Base-by-base conservation (phyloP, 2,113 vertebrate genomes). In the Hylia prasina region DNA sequence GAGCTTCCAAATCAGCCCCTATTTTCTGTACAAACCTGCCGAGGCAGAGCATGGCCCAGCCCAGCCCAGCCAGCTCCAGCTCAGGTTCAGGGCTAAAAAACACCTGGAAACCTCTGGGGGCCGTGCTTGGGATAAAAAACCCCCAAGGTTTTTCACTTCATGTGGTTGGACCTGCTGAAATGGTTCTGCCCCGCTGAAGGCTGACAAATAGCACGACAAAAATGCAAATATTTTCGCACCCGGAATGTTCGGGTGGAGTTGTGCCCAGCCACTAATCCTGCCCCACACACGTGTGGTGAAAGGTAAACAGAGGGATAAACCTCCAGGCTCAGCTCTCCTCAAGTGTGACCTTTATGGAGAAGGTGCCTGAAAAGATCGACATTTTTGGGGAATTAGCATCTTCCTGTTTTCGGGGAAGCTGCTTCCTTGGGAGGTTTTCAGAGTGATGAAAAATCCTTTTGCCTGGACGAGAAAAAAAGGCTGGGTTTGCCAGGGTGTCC, bases 271-370 rank as follows among this genome's bases (percentile, higher is more conserved):
- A 28, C 60, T 86, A 50, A 71, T 83, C 81, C 92, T 45, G 51
- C 68, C 70, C 1, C 44, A 2, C 19, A 18, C 45, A 68, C 4
- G 2, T 75, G 66, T 42, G 82, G 7, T 30, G 65, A 61, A 95
- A 89, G 73, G 83, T 68, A 91, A 93, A 96, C 63, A 96, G 48
- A 77, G 51, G 56, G 84, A 53, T 78, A 90, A 94, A 86, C 33
- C 76, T 27, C 66, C 48, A 28, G 89, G 93, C 82, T 93, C 92
- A 90, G 85, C 64, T 86, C 75, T 56, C 86, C 65, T 95, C 84
- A 71, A 54, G 63, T 75, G 78, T 94, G 96, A 94, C 60, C 25
- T 71, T 63, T 57, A 61, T 40, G 35, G 61, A 82, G 75, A 82
- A 89, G 80, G 42, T 54, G 77, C 47, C 80, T 93, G 89, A 95